A percentile compares a stretch with the other conserved stretches of the same genome.
Evolutionary conservation across 2,888 invertebrate species (phyloP).

Genomic region (Athalia rosae): DNA sequence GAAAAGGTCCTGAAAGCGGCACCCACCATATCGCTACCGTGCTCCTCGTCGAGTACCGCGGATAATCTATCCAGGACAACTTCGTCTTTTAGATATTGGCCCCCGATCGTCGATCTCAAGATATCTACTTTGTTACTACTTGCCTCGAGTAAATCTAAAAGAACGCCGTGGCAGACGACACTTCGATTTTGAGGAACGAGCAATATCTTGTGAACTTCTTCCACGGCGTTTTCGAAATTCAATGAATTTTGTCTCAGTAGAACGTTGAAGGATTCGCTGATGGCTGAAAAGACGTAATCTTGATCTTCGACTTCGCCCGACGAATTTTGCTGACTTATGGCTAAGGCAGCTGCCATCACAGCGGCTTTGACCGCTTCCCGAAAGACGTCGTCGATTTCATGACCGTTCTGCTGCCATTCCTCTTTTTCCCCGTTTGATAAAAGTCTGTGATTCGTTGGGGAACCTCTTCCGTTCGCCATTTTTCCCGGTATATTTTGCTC

Average conservation of each 20-base stretch:
- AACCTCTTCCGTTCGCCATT: constrained; percentile 56
- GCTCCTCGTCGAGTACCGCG: constrained; percentile 78
- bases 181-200: constrained; percentile 65
- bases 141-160: constrained; percentile 62
- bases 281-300: constrained; percentile 65
- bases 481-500: constrained; percentile 54
- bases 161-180: constrained; percentile 61
- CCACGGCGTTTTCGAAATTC: constrained; percentile 62
- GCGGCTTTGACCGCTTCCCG: constrained; percentile 63
- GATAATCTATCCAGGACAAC: constrained; percentile 80
- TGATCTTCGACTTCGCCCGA: constrained; percentile 53
- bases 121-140: constrained; percentile 78
- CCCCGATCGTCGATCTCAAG: constrained; percentile 77
- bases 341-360: constrained; percentile 64
- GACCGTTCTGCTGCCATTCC: constrained; percentile 43
- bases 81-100: constrained; percentile 75
- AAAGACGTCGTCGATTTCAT: constrained; percentile 55
- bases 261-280: constrained; percentile 68
- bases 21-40: constrained; percentile 76
- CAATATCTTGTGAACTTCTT: constrained; percentile 64
- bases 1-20: constrained; percentile 81
- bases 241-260: constrained; percentile 57
- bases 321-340: constrained; percentile 56
- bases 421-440: constrained; percentile 46
- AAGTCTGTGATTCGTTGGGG: constrained; percentile 36